Evolutionary conservation across 2,113 vertebrate genomes (phyloP).

Genomic region (Perca schrenkii): DNA sequence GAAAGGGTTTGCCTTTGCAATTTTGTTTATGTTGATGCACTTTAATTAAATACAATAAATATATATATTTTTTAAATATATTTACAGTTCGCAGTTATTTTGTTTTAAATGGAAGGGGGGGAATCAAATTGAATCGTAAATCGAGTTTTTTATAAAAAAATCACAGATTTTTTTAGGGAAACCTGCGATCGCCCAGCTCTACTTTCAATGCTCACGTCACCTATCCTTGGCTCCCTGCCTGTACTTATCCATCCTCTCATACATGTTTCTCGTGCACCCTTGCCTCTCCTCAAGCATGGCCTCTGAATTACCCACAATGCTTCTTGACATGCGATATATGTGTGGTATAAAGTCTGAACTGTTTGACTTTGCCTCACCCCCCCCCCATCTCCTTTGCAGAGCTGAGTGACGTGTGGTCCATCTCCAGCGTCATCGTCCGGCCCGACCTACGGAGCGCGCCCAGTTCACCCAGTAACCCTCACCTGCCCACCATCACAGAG

Average conservation of each 20-base stretch:
- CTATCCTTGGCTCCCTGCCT: not conserved
- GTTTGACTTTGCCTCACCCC: conserved; percentile 5
- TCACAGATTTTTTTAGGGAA: no score
- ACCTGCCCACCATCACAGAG: conserved; percentile 83
- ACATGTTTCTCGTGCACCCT: not conserved
- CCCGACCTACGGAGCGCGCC: conserved; percentile 75
- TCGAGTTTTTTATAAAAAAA: no score
- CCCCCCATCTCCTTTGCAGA: conserved; percentile 66
- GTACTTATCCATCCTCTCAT: not conserved
- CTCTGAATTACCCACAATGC: conserved; percentile 13
- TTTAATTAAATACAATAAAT: no score
- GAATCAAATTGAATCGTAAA: no score
- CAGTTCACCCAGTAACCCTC: conserved; percentile 67
- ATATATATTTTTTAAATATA: no score
- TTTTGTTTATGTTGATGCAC: no score
- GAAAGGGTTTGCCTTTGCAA: no score
- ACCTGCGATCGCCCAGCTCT: no score
- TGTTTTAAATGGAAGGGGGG: no score
- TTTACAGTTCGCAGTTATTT: no score
- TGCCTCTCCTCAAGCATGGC: not conserved
- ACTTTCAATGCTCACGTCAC: not conserved
- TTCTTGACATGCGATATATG: not conserved
- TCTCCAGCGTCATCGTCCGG: conserved; percentile 79
- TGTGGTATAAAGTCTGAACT: not conserved
- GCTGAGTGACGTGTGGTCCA: conserved; percentile 86